Conservation (phyloP, 2,797 vertebrate genomes). For the Pipistrellus kuhlii region DNA sequence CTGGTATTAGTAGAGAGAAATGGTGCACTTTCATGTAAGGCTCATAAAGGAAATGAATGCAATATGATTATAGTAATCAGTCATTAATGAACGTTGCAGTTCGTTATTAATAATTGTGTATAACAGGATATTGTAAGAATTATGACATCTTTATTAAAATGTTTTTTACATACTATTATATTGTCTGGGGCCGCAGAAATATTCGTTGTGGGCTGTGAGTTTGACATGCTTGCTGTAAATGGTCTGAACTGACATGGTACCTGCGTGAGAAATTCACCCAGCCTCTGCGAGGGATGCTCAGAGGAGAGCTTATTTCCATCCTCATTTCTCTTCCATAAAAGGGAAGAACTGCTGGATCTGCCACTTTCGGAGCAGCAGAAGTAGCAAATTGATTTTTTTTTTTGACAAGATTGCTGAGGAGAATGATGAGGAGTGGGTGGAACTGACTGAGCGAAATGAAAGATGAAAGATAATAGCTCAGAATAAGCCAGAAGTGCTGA, state of each 20-base stretch:
- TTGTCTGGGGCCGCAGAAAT: too few species aligned
- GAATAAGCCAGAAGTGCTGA: not conserved
- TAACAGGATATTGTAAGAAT: too few species aligned
- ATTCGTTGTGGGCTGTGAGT: too few species aligned
- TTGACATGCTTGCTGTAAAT: not conserved
- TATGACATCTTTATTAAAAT: too few species aligned
- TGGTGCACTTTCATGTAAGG: fast-evolving
- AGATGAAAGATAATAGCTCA: not conserved
- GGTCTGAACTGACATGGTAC: conserved; percentile 37
- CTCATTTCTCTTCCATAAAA: conserved; percentile 74
- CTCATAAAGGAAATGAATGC: too few species aligned
- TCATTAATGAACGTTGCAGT: too few species aligned
- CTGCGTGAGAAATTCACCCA: not conserved
- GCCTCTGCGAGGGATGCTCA: not conserved
- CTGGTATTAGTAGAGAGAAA: too few species aligned
- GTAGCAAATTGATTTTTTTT: conserved; percentile 69
- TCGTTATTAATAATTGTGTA: too few species aligned
- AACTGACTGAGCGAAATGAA: conserved; percentile 25
- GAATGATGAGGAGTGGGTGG: conserved; percentile 66
- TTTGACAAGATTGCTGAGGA: conserved; percentile 69
- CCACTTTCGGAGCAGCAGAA: conserved; percentile 41
- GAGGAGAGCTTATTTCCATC: conserved; percentile 13
- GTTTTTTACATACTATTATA: too few species aligned
- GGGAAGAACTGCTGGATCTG: conserved; percentile 57
- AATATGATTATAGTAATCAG: too few species aligned